Base-by-base conservation (phyloP, 2,113 vertebrate species). In the Tetrao urogallus region DNA sequence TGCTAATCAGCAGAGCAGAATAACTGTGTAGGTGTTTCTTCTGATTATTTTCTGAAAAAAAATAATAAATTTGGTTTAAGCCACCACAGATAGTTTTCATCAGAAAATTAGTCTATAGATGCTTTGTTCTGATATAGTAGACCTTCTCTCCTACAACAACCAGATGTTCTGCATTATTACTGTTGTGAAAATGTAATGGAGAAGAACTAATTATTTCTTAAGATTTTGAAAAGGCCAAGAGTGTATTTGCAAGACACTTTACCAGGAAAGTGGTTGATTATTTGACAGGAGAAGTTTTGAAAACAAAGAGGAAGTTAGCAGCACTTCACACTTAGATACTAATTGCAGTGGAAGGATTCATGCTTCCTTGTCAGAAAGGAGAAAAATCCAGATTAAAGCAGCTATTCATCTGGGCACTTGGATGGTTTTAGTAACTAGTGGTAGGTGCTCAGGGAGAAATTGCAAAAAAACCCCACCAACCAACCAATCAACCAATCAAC, bases 161-260 rank as follows among this genome's bases (percentile, higher is more conserved):
- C 34, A 86, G 61, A 82, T 36, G 28, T 60, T 67, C 63, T 88
- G 42, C 50, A 89, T 85, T 43, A 43, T 74, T 85, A 50, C 50
- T 73, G 28, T 52, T 88, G 25, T 86, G 82, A 71, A 94, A 91
- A 91, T 61, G 45, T 25, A 82, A 79, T 54, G 54, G 43, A 75
- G 56, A 38, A 90, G 40, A 85, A 93, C 82, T 90, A 85, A 92
- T 91, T n/a, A 87, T 87, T 89, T 84, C 47, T 90, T 60, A 86
- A 92, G 66, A 70, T 89, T 94, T 70, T 79, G 73, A 90, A 93
- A 93, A 92, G 77, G 74, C 67, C 54, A 90, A 61, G 48, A 66
- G 45, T 90, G 22, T 4, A 0, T n/a, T 63, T 69, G 66, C 63
- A 92, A 95, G 90, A 87, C 58, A 36, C 14, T 84, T 84, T 61